Base-by-base conservation (phyloP, 1,140 invertebrate species). In the Centruroides vittatus region DNA sequence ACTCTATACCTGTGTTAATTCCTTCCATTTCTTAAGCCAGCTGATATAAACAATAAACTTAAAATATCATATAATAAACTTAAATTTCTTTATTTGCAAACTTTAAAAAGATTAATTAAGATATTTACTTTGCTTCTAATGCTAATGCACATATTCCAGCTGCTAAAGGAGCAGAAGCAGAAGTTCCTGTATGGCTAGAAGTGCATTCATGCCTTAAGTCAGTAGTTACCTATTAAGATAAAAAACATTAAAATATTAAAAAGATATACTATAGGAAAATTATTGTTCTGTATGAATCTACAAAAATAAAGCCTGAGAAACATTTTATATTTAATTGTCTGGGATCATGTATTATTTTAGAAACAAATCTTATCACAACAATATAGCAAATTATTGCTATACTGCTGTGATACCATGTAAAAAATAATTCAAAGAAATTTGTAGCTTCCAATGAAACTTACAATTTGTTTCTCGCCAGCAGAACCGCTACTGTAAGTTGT, bases 401-500 rank as follows among this genome's bases (percentile, higher is more conserved):
- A 51, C 12, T n/a, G 2, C 34, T 51, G 49, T 51, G 49, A 34
- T 1, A 12, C 12, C 2, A 51, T 12, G 12, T n/a, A 51, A 51
- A 34, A 23, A 23, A 23, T 23, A 23, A 23, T 23, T 0, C 2
- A 23, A 23, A 23, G 23, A 23, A 23, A 23, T 23, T 23, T 23
- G 23, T 23, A 23, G 23, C 23, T 23, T 41, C 3, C 41, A 41
- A 41, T 41, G 5, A 41, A 41, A 58, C 64, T 65, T 60, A 95
- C 84, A 60, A 92, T 84, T 81, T 89, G 78, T 49, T 62, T 65
- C 59, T 72, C 70, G 12, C 89, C 89, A 0, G 89, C 87, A 54
- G 88, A 85, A 1, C 85, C 86, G 70, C 89, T 93, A 74, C 91
- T 95, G 71, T 96, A 97, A 3, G 94, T 97, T n/a, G 93, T 93